phyloP scores from a whole-genome alignment of 2,113 vertebrate species.

The Colossoma macropomum region DNA sequence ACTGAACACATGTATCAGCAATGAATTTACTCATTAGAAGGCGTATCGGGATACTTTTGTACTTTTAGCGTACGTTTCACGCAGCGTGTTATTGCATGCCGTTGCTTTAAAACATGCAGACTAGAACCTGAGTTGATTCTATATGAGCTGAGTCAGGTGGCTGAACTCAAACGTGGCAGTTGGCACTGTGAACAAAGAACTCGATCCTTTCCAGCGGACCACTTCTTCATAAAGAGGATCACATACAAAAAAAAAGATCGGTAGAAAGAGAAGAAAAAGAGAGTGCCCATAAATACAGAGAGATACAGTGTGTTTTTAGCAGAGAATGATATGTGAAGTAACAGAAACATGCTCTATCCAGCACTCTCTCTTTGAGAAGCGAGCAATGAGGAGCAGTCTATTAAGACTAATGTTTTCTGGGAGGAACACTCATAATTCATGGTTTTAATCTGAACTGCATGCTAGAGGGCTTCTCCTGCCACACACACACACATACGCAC shows the following conservation, averaged over 20 bases:
- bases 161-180: not conserved
- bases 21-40: too few species aligned
- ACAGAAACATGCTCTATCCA: not conserved
- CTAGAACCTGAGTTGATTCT: too few species aligned
- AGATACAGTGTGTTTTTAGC: not conserved
- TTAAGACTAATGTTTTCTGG: slow-evolving; percentile 1
- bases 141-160: not conserved
- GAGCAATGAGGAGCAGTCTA: not conserved
- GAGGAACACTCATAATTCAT: slow-evolving; percentile 12
- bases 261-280: not conserved
- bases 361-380: not conserved
- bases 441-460: not conserved
- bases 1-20: too few species aligned
- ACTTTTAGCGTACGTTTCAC: too few species aligned
- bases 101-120: too few species aligned
- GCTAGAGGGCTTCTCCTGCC: not conserved
- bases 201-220: not conserved
- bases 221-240: not conserved
- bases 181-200: not conserved
- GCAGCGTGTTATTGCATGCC: too few species aligned
- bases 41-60: too few species aligned
- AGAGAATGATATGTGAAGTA: not conserved
- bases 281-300: not conserved
- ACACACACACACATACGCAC: too few species aligned
- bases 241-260: not conserved